phyloP scores from a whole-genome alignment of 2,113 vertebrate genomes.

The Acinonyx jubatus region DNA sequence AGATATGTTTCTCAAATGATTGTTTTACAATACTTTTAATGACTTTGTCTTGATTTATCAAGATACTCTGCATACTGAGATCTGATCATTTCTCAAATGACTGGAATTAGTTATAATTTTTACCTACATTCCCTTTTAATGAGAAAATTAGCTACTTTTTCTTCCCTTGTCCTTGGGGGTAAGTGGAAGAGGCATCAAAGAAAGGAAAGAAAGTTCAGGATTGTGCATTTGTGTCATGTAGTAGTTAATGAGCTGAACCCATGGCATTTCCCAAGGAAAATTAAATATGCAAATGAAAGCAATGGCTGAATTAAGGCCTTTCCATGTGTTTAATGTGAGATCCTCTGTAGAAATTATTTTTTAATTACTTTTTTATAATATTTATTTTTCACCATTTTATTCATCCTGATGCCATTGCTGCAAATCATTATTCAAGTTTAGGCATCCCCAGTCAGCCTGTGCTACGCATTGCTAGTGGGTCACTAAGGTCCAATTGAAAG shows the following conservation, averaged over 20 bases:
- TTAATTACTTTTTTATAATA: background rate
- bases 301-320: background rate
- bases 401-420: background rate
- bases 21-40: conserved; percentile 59
- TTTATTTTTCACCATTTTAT: background rate
- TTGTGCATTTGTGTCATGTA: conserved; percentile 33
- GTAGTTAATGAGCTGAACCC: conserved; percentile 46
- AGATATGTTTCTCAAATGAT: conserved; percentile 60
- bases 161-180: conserved; percentile 50
- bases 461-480: background rate
- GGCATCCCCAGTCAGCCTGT: background rate
- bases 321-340: conserved; percentile 3
- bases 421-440: background rate
- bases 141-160: conserved; percentile 54
- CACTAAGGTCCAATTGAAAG: background rate
- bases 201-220: background rate
- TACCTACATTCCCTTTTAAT: conserved; percentile 59
- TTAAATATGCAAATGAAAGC: conserved; percentile 63
- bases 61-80: conserved; percentile 32
- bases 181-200: background rate
- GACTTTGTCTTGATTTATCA: conserved; percentile 60
- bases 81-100: background rate
- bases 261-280: conserved; percentile 64
- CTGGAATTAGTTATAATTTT: conserved; percentile 57
- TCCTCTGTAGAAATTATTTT: conserved; percentile 38